Evolutionary conservation across 1,140 invertebrate genomes (phyloP), one percentile per base, ranked within the genome.

Genomic region (Eurosta solidaginis): DNA sequence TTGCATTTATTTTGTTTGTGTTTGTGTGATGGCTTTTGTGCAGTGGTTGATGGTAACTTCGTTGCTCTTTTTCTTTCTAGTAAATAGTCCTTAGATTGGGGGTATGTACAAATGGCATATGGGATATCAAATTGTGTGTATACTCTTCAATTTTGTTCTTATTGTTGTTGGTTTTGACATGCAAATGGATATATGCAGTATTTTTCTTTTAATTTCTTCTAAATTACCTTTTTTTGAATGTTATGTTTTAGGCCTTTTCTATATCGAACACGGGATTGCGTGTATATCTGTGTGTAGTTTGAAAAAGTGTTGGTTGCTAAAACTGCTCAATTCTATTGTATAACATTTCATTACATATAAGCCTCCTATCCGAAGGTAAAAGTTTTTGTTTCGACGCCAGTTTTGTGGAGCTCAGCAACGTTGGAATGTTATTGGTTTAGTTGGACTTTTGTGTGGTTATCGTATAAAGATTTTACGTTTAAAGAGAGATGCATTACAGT

Each of bases 81-180:
- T n/a, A n/a, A n/a, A n/a, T n/a, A 27, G 4, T 40, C 36, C 59
- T 40, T 40, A 33, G 1, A 20, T 68, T 29, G 33, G 59, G 33
- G 49, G 4, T 22, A 12, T 25, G 74, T 27, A 20, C 45, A 47
- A n/a, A 47, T 20, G 59, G 59, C 17, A 22, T 20, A 40, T 22
- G 59, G 59, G 59, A 33, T 68, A 68, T 68, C 59, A 40, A 36
- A 68, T 68, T 68, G 59, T 68, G n/a, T 40, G 33, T 40, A 1
- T 9, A 33, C 12, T 12, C n/a, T n/a, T n/a, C n/a, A n/a, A n/a
- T 68, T 20, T n/a, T 40, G 1, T 42, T 12, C 27, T 4, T n/a
- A 33, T 59, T 54, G 29, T 59, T 59, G 22, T 12, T 3, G 14
- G 14, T 10, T 36, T 29, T 36, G 27, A 1, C 27, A 59, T 33